Evolutionary conservation across 2,113 vertebrate species (phyloP).

Genomic region (Sakesphorus luctuosus): DNA sequence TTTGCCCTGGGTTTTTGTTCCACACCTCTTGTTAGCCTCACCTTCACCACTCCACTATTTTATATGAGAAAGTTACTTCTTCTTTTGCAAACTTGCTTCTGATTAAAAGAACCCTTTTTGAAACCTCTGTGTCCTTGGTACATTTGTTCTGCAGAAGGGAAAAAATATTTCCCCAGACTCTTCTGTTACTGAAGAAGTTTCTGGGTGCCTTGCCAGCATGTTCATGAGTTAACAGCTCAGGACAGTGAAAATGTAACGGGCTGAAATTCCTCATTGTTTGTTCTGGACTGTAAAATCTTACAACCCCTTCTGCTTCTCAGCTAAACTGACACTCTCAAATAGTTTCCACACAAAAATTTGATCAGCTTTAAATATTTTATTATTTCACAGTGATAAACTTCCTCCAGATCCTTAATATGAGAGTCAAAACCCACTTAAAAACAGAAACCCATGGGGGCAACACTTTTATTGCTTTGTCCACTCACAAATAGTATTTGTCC

Average conservation of each 20-base stretch:
- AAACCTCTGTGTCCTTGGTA: not conserved
- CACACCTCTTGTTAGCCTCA: constrained; percentile 61
- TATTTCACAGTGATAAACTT: not conserved
- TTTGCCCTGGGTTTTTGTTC: constrained; percentile 41
- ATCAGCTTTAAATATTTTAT: constrained; percentile 9
- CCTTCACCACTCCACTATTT: constrained; percentile 63
- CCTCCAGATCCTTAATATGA: not conserved
- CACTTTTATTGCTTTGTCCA: not conserved
- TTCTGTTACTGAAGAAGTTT: not conserved
- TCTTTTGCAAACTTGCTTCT: constrained; percentile 55
- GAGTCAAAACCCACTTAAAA: not conserved
- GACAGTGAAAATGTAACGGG: not conserved
- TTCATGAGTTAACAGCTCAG: constrained; percentile 32
- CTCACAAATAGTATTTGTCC: not conserved
- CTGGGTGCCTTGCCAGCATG: constrained; percentile 20
- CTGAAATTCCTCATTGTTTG: constrained; percentile 54
- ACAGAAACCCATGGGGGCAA: not conserved
- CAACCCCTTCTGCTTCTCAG: constrained; percentile 31
- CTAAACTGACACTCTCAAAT: constrained; percentile 25
- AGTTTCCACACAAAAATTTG: constrained; percentile 17
- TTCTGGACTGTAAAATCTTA: constrained; percentile 58
- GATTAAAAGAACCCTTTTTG: constrained; percentile 53
- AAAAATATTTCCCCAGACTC: not conserved
- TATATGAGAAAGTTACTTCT: constrained; percentile 70
- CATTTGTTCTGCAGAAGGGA: not conserved